phyloP scores from a whole-genome alignment of 2,113 vertebrate genomes.

The Amphiprion ocellaris region DNA sequence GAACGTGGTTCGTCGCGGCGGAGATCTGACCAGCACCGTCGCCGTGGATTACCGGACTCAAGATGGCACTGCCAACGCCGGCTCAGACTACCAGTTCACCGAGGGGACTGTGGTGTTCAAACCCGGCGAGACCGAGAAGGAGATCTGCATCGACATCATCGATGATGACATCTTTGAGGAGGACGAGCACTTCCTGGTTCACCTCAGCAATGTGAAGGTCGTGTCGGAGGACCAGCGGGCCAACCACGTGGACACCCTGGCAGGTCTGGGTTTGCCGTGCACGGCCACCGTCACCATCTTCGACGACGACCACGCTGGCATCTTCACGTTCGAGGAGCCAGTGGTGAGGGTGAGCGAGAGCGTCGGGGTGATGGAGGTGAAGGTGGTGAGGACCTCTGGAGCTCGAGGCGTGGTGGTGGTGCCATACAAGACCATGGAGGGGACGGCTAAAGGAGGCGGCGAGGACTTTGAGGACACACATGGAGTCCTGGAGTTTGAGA shows the following conservation, averaged over 20 bases:
- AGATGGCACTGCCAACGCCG: slow-evolving; percentile 94
- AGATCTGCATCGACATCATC: slow-evolving; percentile 92
- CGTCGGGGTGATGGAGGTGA: slow-evolving; percentile 94
- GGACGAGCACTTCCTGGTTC: slow-evolving; percentile 96
- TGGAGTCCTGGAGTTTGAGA: slow-evolving; percentile 95
- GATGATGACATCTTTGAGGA: slow-evolving; percentile 98
- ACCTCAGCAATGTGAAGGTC: slow-evolving; percentile 91
- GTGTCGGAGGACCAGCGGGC: slow-evolving; percentile 73
- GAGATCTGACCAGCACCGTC: slow-evolving; percentile 88
- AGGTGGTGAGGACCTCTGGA: slow-evolving; percentile 91
- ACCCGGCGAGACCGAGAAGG: slow-evolving; percentile 93
- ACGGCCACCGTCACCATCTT: slow-evolving; percentile 94
- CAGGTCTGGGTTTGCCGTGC: slow-evolving; percentile 88
- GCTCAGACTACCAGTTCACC: slow-evolving; percentile 92
- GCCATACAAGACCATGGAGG: slow-evolving; percentile 93
- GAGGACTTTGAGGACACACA: slow-evolving; percentile 97
- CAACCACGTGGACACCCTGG: slow-evolving; percentile 79
- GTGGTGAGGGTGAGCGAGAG: slow-evolving; percentile 92
- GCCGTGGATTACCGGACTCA: slow-evolving; percentile 93
- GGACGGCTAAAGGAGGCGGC: slow-evolving; percentile 95
- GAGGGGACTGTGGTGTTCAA: slow-evolving; percentile 92
- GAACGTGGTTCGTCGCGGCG: slow-evolving; percentile 90
- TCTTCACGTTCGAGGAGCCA: slow-evolving; percentile 94
- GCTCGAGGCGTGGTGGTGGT: slow-evolving; percentile 93
- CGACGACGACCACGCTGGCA: slow-evolving; percentile 95